A percentile compares a stretch with the other conserved stretches of the same genome.
Evolutionary conservation across 2,888 invertebrate genomes (phyloP).

Genomic region (Listrodromus nycthemerus): DNA sequence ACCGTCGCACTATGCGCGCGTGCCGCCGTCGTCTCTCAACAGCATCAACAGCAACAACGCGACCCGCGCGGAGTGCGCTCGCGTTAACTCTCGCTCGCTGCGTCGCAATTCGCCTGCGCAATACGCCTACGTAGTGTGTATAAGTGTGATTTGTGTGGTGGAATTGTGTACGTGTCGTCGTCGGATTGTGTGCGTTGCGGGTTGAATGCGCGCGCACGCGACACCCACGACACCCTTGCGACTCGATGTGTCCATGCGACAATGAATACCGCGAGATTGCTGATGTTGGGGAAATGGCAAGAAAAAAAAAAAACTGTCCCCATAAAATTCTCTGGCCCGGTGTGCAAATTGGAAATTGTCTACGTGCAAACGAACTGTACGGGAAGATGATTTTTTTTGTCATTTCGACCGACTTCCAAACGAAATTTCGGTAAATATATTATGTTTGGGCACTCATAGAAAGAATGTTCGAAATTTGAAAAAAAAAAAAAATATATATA

Average conservation of each 20-base stretch:
- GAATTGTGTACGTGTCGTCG: constrained; percentile 14
- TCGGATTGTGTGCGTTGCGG: constrained; percentile 25
- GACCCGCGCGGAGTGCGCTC: constrained; percentile 36
- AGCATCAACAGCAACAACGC: constrained; percentile 33
- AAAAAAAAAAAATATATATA: too few species aligned
- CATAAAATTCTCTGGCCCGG: neutral
- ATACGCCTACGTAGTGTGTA: constrained; percentile 73
- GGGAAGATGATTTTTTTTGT: too few species aligned
- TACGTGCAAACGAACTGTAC: neutral
- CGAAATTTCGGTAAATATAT: neutral
- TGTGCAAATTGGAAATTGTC: neutral
- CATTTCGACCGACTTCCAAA: neutral
- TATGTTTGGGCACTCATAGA: neutral
- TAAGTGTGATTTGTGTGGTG: constrained; percentile 50
- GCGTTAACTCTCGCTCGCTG: constrained; percentile 62
- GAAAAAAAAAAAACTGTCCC: constrained; percentile 10
- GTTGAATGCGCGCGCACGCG: neutral
- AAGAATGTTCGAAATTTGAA: neutral
- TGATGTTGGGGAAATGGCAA: neutral
- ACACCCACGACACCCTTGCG: neutral
- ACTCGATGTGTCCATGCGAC: neutral
- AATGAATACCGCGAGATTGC: neutral
- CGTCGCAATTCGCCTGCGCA: constrained; percentile 63
- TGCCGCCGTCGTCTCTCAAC: constrained; percentile 34
- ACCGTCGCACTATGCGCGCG: constrained; percentile 20